Conservation (phyloP, 30 jellyfish, hydroid and myxozoan genomes). For the Rhopilema esculentum region DNA sequence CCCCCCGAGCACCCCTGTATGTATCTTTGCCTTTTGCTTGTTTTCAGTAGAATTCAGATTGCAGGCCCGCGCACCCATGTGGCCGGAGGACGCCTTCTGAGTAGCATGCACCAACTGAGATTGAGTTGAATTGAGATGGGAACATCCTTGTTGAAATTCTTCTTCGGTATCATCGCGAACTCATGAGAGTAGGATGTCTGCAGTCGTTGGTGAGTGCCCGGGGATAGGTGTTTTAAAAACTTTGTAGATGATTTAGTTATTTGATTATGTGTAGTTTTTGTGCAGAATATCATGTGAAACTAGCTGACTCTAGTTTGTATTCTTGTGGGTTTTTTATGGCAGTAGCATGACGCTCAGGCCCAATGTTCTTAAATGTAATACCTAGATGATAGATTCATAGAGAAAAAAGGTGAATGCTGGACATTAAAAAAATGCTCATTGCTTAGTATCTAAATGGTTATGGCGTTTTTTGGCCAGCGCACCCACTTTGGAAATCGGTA, state of each 20-base stretch:
- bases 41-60: no score
- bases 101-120: conserved; percentile 46
- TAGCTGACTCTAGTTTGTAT: neutral
- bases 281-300: neutral
- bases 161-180: conserved; percentile 11
- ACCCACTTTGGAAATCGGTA: neutral
- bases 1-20: no score
- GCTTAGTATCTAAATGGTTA: no score
- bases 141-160: conserved; percentile 39
- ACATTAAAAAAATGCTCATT: no score
- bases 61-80: conserved; percentile 4
- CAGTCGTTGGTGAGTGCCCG: conserved; percentile 38
- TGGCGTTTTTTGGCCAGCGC: no score
- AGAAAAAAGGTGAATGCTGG: no score
- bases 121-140: conserved; percentile 40
- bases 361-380: no score
- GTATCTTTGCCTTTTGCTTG: no score
- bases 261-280: neutral
- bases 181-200: conserved; percentile 23
- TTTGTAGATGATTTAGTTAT: neutral
- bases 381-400: no score
- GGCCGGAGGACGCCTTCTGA: conserved; percentile 27
- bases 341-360: no score
- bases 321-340: no score
- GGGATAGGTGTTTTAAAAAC: neutral